phyloP scores from a whole-genome alignment of 2,888 invertebrate species.

The Psylliodes chrysocephalus region DNA sequence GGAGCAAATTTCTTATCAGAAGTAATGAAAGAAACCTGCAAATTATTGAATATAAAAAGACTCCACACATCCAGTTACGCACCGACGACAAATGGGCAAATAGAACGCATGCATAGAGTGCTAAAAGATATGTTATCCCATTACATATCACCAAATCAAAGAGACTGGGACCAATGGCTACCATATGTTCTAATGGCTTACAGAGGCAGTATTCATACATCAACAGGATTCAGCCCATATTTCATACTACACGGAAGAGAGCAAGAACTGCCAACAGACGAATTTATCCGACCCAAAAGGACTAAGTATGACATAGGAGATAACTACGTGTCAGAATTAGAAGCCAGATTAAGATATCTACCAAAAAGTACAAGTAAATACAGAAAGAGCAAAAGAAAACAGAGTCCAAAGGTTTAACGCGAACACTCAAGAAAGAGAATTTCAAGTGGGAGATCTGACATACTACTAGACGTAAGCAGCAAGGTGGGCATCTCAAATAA shows the following conservation, averaged over 20 bases:
- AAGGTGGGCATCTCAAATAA: slow-evolving; percentile 17
- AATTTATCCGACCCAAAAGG: slow-evolving; percentile 33
- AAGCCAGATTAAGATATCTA: slow-evolving; percentile 15
- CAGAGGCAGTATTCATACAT: slow-evolving; percentile 22
- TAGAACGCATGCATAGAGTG: slow-evolving; percentile 52
- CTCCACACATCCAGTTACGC: slow-evolving; percentile 51
- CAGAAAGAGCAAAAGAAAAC: slow-evolving; percentile 7
- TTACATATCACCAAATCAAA: slow-evolving; percentile 43
- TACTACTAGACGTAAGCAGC: slow-evolving; percentile 2
- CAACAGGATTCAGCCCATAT: slow-evolving; percentile 44
- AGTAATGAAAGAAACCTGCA: slow-evolving; percentile 48
- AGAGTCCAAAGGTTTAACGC: slow-evolving; percentile 5
- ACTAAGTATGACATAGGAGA: slow-evolving; percentile 37
- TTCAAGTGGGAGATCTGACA: slow-evolving; percentile 3
- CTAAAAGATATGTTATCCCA: slow-evolving; percentile 50
- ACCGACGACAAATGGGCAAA: slow-evolving; percentile 52
- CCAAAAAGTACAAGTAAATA: neutral
- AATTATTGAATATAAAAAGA: slow-evolving; percentile 45
- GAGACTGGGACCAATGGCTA: slow-evolving; percentile 52
- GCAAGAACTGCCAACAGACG: slow-evolving; percentile 38
- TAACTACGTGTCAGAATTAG: slow-evolving; percentile 40
- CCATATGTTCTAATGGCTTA: slow-evolving; percentile 49
- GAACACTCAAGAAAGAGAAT: neutral
- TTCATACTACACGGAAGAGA: slow-evolving; percentile 45
- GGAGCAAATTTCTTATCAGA: slow-evolving; percentile 49